Base-by-base conservation (phyloP, 23 tunicate species). In the Trididemnum clinides region DNA sequence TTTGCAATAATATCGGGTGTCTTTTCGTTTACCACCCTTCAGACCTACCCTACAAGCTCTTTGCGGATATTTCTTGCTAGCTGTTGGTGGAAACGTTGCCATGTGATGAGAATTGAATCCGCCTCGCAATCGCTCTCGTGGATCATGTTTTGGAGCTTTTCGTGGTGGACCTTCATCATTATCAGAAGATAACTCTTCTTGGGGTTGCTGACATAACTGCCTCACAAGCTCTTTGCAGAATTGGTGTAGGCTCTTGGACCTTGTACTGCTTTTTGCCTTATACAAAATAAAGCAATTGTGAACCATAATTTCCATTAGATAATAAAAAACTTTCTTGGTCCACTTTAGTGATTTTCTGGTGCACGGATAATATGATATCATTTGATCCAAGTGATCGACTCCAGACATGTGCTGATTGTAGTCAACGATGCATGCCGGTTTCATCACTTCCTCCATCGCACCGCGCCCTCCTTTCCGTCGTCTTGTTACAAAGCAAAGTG, bases 381-480 rank as follows among this genome's bases (percentile, higher is more conserved):
- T 57, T 51, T 82, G 86, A 33, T 82, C 86, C 27, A 82, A 2
- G 20, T 59, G 50, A 82, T 82, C 86, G 51, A 64, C 39, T n/a
- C 86, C 86, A 38, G 82, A 77, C 82, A 77, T 77, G 63, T 77
- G n/a, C 71, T 77, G 19, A 23, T 77, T 77, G 71, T 77, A 77
- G 31, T 77, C 82, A 39, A 38, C 51, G 39, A 77, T 39, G 28
- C 20, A 34, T 38, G 63, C 63, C 2, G 86, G 86, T 33, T 82
- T 82, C 32, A 5, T 10, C 30, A 82, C 86, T 33, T 31, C 71
- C 30, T 82, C 86, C 72, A 18, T 58, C 30, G 28, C 72, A 5
- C 73, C 71, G 2, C 33, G 39, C 27, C 57, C 25, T 73, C 80
- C 80, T 63, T 33, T 64, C 26, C 33, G 33, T 19, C 72, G 71